These are phyloP conservation scores for Halcyon smyrnensis DNA, from an alignment of 2,797 vertebrate species.

Conservation along the genomic window DNA sequence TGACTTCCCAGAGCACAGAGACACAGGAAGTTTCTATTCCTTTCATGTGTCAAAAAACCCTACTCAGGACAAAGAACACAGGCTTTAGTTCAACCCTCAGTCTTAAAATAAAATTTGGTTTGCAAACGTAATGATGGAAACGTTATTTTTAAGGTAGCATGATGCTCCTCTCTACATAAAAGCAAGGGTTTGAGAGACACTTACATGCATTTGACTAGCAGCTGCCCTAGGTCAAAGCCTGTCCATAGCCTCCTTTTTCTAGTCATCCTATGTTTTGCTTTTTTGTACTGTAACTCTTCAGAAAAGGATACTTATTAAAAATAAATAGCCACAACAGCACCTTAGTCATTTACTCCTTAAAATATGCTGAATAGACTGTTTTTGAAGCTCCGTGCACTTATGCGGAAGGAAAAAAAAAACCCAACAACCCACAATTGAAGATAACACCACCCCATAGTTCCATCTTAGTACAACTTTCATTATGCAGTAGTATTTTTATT, in stretches of 20 bases:
- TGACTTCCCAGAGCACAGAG: background rate
- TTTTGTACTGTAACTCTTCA: background rate
- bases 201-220: background rate
- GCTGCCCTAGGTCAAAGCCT: background rate
- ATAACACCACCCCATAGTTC: background rate
- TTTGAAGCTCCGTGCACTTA: background rate
- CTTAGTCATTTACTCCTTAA: background rate
- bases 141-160: background rate
- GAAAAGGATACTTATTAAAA: background rate
- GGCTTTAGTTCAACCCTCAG: background rate
- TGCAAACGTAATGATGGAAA: background rate
- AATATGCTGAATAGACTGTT: background rate
- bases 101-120: background rate
- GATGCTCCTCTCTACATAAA: background rate
- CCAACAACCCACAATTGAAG: background rate
- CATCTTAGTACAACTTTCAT: background rate
- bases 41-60: background rate
- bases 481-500: background rate
- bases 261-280: background rate
- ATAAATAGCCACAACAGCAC: background rate
- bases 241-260: background rate
- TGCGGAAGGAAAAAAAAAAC: background rate
- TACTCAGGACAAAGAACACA: background rate
- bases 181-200: background rate
- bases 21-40: background rate